phyloP scores from a whole-genome alignment of 2,888 invertebrate genomes.

The Chamaedrilus cognettii region DNA sequence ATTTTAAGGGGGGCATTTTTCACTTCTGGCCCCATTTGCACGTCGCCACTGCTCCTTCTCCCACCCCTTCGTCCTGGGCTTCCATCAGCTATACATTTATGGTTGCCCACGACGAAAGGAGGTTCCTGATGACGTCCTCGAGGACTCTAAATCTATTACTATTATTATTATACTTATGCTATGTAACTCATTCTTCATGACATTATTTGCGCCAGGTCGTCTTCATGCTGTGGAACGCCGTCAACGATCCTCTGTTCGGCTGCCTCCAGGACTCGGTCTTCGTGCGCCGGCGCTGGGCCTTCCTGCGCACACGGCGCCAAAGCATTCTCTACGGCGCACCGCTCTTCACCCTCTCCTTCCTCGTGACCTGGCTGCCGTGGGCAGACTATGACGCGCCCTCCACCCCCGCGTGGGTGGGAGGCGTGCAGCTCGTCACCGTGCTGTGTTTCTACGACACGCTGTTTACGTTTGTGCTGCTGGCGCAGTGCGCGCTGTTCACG shows the following conservation, averaged over 20 bases:
- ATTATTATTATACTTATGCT: no score
- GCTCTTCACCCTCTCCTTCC: slow-evolving; percentile 55
- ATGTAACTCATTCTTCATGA: no score
- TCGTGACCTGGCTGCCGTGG: slow-evolving; percentile 60
- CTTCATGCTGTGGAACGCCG: slow-evolving; percentile 61
- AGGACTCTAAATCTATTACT: no score
- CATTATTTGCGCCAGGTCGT: slow-evolving; percentile 44
- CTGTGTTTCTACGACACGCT: slow-evolving; percentile 61
- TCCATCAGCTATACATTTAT: no score
- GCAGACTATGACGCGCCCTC: slow-evolving; percentile 36
- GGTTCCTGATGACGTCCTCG: no score
- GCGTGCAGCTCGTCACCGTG: slow-evolving; percentile 59
- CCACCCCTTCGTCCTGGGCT: no score
- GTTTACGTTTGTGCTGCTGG: slow-evolving; percentile 58
- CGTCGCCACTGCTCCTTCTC: no score
- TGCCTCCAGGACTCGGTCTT: slow-evolving; percentile 56
- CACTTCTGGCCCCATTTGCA: no score
- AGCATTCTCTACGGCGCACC: slow-evolving; percentile 59
- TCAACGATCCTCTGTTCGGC: slow-evolving; percentile 62
- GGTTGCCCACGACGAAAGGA: no score
- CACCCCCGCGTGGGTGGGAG: slow-evolving; percentile 49
- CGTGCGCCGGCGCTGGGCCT: slow-evolving; percentile 53
- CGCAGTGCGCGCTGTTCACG: slow-evolving; percentile 57
- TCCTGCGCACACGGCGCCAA: no score
- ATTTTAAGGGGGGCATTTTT: no score